These are phyloP conservation scores for Rhinogobius similis DNA, from an alignment of 2,113 vertebrate genomes.

Conservation along the genomic window DNA sequence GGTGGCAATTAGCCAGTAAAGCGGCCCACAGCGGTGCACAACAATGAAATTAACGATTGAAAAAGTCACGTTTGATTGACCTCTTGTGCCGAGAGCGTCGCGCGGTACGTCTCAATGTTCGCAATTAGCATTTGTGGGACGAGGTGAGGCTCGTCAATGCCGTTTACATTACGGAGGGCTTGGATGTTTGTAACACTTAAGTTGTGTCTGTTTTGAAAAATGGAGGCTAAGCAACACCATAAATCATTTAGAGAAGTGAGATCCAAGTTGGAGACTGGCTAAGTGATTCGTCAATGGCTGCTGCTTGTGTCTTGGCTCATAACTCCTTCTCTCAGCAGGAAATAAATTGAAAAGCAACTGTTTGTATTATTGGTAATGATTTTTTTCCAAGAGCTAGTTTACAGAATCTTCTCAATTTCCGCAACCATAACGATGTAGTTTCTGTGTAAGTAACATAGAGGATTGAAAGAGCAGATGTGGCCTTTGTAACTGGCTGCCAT, in stretches of 20 bases:
- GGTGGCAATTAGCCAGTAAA: not conserved
- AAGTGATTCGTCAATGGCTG: not conserved
- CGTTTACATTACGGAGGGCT: not conserved
- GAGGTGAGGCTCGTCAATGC: conserved; percentile 2
- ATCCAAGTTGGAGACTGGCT: not conserved
- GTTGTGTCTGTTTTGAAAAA: conserved; percentile 1
- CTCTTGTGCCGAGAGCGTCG: conserved; percentile 14
- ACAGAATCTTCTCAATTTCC: not conserved
- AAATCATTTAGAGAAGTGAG: conserved; percentile 1
- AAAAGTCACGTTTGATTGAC: conserved; percentile 22
- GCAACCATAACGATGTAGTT: not conserved
- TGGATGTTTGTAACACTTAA: conserved; percentile 7
- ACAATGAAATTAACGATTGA: not conserved
- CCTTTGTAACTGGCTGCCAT: conserved; percentile 7
- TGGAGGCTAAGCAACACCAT: not conserved
- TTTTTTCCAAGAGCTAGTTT: conserved; percentile 6
- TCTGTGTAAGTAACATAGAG: not conserved
- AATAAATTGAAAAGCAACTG: conserved; percentile 16
- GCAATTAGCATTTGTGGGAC: conserved; percentile 13
- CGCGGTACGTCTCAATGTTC: not conserved
- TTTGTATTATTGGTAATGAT: conserved; percentile 1
- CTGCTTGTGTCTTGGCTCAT: conserved; percentile 10
- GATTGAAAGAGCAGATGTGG: conserved; percentile 1
- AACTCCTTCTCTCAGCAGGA: not conserved
- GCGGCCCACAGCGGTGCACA: not conserved